Base-by-base conservation (phyloP, 2,888 invertebrate genomes). In the Archaeoteleia sp. region DNA sequence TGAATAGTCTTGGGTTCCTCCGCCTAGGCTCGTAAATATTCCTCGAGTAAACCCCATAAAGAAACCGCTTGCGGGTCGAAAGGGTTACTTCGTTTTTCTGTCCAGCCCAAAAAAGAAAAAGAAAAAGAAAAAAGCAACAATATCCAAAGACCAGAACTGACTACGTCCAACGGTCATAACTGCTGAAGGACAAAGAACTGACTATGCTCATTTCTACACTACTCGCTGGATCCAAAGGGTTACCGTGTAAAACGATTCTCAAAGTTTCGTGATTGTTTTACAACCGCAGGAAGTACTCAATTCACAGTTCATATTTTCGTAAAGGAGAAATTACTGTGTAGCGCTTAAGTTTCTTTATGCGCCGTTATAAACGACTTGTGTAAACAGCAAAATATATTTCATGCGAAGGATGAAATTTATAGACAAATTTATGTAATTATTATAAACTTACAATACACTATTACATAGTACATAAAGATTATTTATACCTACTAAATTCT, bases 1-100 rank as follows among this genome's bases (percentile, higher is more conserved):
- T 20, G 55, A 69, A 55, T 34, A 29, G 55, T 37, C 35, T 37
- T 37, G 60, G 66, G 67, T 57, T 68, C 66, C 42, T 65, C 65
- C 72, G 70, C 73, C 75, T 75, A 79, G 75, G 79, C 78, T 81
- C 84, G 77, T 84, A 84, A 84, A 84, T 84, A 83, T 82, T 83
- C 81, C 67, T 69, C 67, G 73, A 77, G 79, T 75, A 77, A 81
- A 77, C 74, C 72, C 74, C 81, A 81, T 84, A 83, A 83, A 83
- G 82, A 81, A 82, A 82, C 80, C 79, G 82, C 82, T 82, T 74
- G 78, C 76, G 77, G 78, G 74, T 74, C 71, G 75, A 74, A 82
- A 82, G 80, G 84, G 83, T 82, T 84, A 81, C 79, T 72, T 78
- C 77, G 76, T 78, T 80, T 72, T 67, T 55, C 46, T 37, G 46